phyloP scores from a whole-genome alignment of 23 tunicate genomes.

The Trididemnum nubilum region DNA sequence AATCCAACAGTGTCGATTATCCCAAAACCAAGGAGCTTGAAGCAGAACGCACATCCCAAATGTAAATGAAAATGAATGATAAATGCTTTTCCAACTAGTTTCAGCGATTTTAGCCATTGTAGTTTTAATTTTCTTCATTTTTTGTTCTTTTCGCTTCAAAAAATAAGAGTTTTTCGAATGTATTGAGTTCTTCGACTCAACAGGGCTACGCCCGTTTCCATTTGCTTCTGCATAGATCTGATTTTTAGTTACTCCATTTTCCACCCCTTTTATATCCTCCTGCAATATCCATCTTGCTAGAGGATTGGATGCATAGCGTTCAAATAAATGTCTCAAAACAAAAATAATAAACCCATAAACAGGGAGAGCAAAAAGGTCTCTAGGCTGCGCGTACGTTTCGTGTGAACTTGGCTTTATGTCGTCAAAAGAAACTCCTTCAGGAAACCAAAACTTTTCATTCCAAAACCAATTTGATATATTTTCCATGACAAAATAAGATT shows the following conservation, averaged over 20 bases:
- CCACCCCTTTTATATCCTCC: neutral
- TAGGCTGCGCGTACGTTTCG: slow-evolving; percentile 24
- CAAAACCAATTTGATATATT: slow-evolving; percentile 38
- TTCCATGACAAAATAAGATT: slow-evolving; percentile 16
- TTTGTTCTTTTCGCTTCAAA: neutral
- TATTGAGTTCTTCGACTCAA: neutral
- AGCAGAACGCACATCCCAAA: slow-evolving; percentile 8
- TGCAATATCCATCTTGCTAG: neutral
- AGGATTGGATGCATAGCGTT: slow-evolving; percentile 8
- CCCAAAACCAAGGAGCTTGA: slow-evolving; percentile 49
- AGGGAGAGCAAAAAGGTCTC: slow-evolving; percentile 32
- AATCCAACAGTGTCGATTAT: slow-evolving; percentile 16
- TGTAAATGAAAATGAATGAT: slow-evolving; percentile 23
- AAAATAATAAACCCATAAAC: slow-evolving; percentile 19
- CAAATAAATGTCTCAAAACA: slow-evolving; percentile 23
- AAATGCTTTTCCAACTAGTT: slow-evolving; percentile 42
- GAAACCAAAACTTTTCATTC: slow-evolving; percentile 45
- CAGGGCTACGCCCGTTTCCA: neutral
- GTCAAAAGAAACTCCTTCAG: slow-evolving; percentile 35
- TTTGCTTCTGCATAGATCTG: neutral
- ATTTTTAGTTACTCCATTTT: neutral
- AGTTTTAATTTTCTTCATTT: neutral
- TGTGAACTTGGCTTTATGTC: neutral
- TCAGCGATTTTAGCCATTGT: slow-evolving; percentile 24
- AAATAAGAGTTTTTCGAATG: neutral